Conservation (phyloP, 2,797 vertebrate genomes). For the Catostomus latipinnis region DNA sequence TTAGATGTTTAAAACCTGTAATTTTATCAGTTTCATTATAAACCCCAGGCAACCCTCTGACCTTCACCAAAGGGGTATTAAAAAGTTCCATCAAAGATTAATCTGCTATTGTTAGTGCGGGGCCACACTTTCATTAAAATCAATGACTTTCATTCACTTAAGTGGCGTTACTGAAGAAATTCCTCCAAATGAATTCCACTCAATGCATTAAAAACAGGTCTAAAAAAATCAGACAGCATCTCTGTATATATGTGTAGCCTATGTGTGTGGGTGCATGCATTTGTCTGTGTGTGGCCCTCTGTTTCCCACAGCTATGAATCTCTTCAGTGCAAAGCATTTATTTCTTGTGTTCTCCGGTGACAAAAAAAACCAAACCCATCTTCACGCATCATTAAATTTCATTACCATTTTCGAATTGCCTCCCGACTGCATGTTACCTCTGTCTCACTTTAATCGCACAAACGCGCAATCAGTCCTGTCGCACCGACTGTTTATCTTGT, state of each 20-base stretch:
- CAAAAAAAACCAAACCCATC: slow-evolving; percentile 45
- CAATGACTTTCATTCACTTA: slow-evolving; percentile 27
- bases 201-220: background rate
- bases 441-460: slow-evolving; percentile 46
- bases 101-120: slow-evolving; percentile 27
- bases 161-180: slow-evolving; percentile 1
- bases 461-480: slow-evolving; percentile 47
- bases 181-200: slow-evolving; percentile 28
- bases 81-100: slow-evolving; percentile 17
- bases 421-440: slow-evolving; percentile 41
- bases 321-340: slow-evolving; percentile 39
- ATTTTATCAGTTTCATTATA: slow-evolving; percentile 3
- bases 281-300: no score
- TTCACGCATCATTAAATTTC: slow-evolving; percentile 57
- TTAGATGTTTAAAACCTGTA: background rate
- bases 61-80: slow-evolving; percentile 23
- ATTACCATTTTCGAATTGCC: slow-evolving; percentile 54
- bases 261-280: background rate
- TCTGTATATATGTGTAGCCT: background rate
- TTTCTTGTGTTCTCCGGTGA: slow-evolving; percentile 47
- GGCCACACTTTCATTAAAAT: slow-evolving; percentile 26
- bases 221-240: background rate
- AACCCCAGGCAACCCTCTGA: background rate
- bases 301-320: slow-evolving; percentile 23
- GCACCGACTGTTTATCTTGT: slow-evolving; percentile 48